Evolutionary conservation across 2,888 invertebrate species (phyloP).

Genomic region (Zhuqinia jingwanae): DNA sequence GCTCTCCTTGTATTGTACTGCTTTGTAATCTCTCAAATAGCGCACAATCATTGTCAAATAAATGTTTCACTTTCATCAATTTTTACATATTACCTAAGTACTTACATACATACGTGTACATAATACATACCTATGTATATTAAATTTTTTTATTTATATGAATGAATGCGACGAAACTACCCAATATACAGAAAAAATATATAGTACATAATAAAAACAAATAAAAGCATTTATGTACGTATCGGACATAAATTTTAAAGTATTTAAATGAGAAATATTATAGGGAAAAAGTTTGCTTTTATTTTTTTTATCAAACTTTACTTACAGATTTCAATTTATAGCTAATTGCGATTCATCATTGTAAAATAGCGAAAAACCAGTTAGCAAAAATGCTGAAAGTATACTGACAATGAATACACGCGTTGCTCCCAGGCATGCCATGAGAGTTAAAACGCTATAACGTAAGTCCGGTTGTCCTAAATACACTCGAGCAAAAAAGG

Average conservation of each 20-base stretch:
- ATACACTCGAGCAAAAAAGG: constrained; percentile 48
- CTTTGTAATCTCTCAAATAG: background rate
- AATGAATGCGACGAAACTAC: no score
- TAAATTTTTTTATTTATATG: no score
- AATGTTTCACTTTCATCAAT: constrained; percentile 51
- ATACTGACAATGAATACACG: background rate
- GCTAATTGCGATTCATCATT: constrained; percentile 3
- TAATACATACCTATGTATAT: no score
- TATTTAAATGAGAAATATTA: background rate
- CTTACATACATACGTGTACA: no score
- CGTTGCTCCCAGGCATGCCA: constrained; percentile 42
- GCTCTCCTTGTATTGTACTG: background rate
- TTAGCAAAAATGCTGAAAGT: constrained; percentile 22
- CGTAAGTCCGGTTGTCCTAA: constrained; percentile 69
- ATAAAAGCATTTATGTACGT: background rate
- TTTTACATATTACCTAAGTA: no score
- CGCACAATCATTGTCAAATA: constrained; percentile 45
- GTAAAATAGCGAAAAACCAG: constrained; percentile 47
- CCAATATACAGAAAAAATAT: no score
- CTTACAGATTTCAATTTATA: constrained; percentile 5
- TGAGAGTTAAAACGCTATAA: constrained; percentile 34
- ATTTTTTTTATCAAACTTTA: background rate
- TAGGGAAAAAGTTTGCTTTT: background rate
- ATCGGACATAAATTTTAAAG: constrained; percentile 37
- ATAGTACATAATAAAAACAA: background rate